These are phyloP conservation scores for Coelopa frigida DNA, from an alignment of 1,140 invertebrate species.

Conservation along the genomic window DNA sequence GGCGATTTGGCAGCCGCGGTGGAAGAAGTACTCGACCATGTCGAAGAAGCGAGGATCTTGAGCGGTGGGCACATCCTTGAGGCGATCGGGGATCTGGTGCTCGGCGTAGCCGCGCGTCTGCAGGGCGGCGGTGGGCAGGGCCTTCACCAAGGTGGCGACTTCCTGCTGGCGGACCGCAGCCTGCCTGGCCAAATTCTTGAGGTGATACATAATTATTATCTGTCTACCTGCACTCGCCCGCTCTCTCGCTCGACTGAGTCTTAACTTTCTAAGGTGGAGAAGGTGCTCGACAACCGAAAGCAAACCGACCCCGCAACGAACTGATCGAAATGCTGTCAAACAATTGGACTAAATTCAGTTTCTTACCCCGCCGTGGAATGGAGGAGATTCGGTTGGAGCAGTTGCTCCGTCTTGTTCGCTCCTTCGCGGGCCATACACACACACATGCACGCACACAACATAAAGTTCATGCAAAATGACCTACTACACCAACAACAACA, in stretches of 20 bases:
- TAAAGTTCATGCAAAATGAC: too few relatives aligned
- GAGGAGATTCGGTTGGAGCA: too few relatives aligned
- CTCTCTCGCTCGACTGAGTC: slow-evolving; percentile 3
- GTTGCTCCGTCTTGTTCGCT: too few relatives aligned
- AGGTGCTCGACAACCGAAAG: slow-evolving; percentile 12
- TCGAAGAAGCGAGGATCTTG: slow-evolving; percentile 79
- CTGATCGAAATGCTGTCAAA: slow-evolving; percentile 16
- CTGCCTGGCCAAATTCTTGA: slow-evolving; percentile 41
- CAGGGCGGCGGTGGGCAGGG: slow-evolving; percentile 49
- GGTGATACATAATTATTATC: slow-evolving; percentile 32
- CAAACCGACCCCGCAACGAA: slow-evolving; percentile 15
- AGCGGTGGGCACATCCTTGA: slow-evolving; percentile 70
- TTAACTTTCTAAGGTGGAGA: slow-evolving; percentile 2
- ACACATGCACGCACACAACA: too few relatives aligned
- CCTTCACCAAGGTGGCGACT: slow-evolving; percentile 44
- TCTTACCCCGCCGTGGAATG: too few relatives aligned
- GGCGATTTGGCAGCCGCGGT: slow-evolving; percentile 78
- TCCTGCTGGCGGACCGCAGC: slow-evolving; percentile 39
- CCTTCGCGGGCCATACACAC: too few relatives aligned
- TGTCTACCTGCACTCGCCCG: slow-evolving; percentile 8
- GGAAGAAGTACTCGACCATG: slow-evolving; percentile 95
- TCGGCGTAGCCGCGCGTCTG: slow-evolving; percentile 55
- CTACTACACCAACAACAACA: too few relatives aligned
- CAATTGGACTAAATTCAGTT: too few relatives aligned
- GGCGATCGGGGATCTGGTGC: slow-evolving; percentile 78